Base-by-base conservation (phyloP, 2,888 invertebrate species). In the Rapana venosa region DNA sequence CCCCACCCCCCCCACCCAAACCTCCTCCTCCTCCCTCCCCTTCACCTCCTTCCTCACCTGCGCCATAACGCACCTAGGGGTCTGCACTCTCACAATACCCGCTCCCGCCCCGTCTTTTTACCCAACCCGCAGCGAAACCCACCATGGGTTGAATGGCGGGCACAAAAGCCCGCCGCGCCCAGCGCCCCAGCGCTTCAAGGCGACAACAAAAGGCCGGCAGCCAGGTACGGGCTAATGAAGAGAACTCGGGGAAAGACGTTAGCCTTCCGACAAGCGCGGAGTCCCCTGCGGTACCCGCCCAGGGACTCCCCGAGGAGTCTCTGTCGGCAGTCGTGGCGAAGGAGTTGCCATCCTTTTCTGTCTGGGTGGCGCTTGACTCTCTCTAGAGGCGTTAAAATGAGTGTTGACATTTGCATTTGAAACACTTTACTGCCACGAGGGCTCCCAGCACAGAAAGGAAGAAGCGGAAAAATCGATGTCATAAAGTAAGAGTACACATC, bases 31-130 rank as follows among this genome's bases (percentile, higher is more conserved):
- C 30, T 15, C n/a, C 84, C 22, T 6, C n/a, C 20, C 84, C n/a
- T 58, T 30, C 30, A 13, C 84, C 30, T 30, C 26, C 11, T 26
- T 22, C 58, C 2, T 36, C 36, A 83, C 13, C 86, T 35, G 30
- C 66, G 66, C 86, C 86, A 86, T 86, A 86, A 86, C 86, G 86
- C 86, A 86, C 86, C 32, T 30, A 86, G 86, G 86, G 86, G 86
- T 66, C 86, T 61, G 36, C 32, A 35, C 86, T 66, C n/a, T 35
- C 32, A 86, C 86, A 86, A 86, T 86, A 66, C 26, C 17, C 84
- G 56, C 66, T 86, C 66, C 81, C 81, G 58, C 84, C 86, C 66
- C 86, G 86, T 86, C 86, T 86, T 86, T 86, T 86, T 22, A 86
- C 61, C 32, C 61, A 22, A 61, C 86, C 86, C 86, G 61, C 86